Percentiles rank a stretch among this genome's conserved stretches.
Conservation (phyloP, 2,797 vertebrate genomes). For the Crenuchus spilurus region DNA sequence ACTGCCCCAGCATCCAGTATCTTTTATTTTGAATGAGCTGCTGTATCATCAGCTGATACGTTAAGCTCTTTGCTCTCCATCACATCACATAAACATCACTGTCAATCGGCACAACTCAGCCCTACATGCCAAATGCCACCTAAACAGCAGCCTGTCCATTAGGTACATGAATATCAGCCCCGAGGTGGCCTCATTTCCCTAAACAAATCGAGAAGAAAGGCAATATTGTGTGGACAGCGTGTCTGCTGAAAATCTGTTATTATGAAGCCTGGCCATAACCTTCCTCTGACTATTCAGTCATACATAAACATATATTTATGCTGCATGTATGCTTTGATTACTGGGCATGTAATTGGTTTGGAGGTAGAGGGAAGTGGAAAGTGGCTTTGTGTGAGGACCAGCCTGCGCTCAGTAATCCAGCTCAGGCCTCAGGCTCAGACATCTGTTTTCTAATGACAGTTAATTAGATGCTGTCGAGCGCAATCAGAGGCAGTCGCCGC, state of each 20-base stretch:
- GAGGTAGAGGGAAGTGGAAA: constrained; percentile 36
- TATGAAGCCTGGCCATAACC: constrained; percentile 9
- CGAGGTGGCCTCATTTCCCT: not conserved
- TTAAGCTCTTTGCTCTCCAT: not conserved
- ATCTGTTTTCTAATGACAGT: constrained; percentile 93
- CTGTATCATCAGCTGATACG: not conserved
- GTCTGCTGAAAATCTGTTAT: constrained; percentile 49
- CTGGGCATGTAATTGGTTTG: constrained; percentile 51
- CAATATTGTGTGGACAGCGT: constrained; percentile 66
- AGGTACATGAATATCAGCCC: constrained; percentile 13
- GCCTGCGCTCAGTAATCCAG: constrained; percentile 69
- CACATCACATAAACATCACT: constrained; percentile 40
- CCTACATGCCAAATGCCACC: constrained; percentile 15
- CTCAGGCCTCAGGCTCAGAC: constrained; percentile 79
- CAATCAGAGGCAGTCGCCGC: constrained; percentile 85
- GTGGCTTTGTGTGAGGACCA: constrained; percentile 28
- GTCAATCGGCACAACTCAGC: constrained; percentile 36
- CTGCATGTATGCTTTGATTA: constrained; percentile 53
- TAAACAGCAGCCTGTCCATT: constrained; percentile 24
- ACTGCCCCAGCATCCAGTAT: no score
- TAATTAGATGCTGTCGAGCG: constrained; percentile 91
- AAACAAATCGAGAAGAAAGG: constrained; percentile 56
- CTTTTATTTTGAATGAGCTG: no score
- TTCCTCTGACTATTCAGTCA: constrained; percentile 63
- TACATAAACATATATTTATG: constrained; percentile 52